Conservation (phyloP, 23 tunicate species). For the Aplidium turbinatum region DNA sequence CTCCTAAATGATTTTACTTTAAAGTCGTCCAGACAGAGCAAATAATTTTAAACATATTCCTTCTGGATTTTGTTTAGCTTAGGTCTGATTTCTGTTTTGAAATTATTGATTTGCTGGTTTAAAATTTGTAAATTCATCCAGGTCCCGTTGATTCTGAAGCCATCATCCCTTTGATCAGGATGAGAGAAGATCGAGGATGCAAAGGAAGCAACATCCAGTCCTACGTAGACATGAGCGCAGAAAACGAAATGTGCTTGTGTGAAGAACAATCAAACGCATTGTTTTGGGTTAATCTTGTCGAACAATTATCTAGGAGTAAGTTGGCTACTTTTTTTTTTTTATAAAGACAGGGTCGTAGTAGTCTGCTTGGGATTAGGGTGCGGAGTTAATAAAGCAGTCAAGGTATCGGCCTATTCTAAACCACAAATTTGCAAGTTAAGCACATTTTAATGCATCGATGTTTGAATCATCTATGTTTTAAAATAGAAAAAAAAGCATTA, state of each 20-base stretch:
- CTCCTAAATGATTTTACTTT: no score
- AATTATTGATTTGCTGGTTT: not conserved
- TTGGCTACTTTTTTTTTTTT: not conserved
- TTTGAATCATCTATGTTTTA: no score
- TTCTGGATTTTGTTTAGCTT: not conserved
- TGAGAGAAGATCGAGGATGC: slow-evolving; percentile 57
- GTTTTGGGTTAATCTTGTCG: slow-evolving; percentile 65
- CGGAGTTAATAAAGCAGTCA: no score
- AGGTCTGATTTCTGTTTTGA: not conserved
- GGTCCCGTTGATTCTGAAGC: slow-evolving; percentile 41
- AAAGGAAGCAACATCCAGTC: slow-evolving; percentile 5
- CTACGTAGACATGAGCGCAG: not conserved
- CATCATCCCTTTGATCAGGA: slow-evolving; percentile 44
- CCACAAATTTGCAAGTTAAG: no score
- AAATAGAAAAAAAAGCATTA: no score
- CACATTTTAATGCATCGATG: no score
- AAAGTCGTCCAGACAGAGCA: no score
- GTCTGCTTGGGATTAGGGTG: no score
- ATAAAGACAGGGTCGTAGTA: no score
- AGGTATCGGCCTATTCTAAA: no score
- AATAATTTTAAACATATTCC: not conserved
- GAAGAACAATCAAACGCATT: slow-evolving; percentile 55
- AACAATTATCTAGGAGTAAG: slow-evolving; percentile 29
- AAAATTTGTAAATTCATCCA: not conserved
- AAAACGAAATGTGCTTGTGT: slow-evolving; percentile 61